phyloP scores from a whole-genome alignment of 2,797 vertebrate species.

The Podarcis lilfordi region DNA sequence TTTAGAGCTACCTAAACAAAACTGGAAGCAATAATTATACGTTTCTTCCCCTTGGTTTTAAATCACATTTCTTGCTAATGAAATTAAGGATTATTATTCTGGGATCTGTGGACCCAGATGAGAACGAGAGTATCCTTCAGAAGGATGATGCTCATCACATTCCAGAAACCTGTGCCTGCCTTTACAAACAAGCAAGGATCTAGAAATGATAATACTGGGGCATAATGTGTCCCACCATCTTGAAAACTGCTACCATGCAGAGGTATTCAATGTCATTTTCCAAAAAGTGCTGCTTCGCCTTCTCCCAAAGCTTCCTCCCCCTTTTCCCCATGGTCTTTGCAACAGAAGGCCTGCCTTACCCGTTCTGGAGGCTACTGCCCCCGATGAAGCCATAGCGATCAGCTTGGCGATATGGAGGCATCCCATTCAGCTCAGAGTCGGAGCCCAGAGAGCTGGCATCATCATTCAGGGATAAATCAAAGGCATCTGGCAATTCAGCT shows the following conservation, averaged over 20 bases:
- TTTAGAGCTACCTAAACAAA: neutral
- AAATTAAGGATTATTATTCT: neutral
- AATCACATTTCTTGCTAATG: neutral
- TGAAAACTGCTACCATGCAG: neutral
- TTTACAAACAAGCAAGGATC: neutral
- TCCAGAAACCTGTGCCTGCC: neutral
- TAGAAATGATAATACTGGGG: neutral
- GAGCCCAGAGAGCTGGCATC: conserved; percentile 73
- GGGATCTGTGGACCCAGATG: neutral
- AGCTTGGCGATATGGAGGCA: conserved; percentile 63
- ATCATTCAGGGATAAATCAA: conserved; percentile 58
- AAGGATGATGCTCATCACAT: neutral
- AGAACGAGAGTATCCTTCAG: neutral
- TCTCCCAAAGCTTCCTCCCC: neutral
- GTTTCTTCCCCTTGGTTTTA: neutral
- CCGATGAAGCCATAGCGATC: conserved; percentile 74
- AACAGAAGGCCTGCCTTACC: conserved; percentile 53
- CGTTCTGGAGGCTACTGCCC: conserved; percentile 52
- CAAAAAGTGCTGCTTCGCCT: neutral
- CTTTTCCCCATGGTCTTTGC: neutral
- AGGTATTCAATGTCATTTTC: neutral
- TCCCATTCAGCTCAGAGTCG: conserved; percentile 68
- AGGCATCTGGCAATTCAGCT: conserved; percentile 11
- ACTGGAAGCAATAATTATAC: neutral
- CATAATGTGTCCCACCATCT: neutral